Evolutionary conservation across 2,888 invertebrate genomes (phyloP).

Genomic region (Cheilosia vulpina): DNA sequence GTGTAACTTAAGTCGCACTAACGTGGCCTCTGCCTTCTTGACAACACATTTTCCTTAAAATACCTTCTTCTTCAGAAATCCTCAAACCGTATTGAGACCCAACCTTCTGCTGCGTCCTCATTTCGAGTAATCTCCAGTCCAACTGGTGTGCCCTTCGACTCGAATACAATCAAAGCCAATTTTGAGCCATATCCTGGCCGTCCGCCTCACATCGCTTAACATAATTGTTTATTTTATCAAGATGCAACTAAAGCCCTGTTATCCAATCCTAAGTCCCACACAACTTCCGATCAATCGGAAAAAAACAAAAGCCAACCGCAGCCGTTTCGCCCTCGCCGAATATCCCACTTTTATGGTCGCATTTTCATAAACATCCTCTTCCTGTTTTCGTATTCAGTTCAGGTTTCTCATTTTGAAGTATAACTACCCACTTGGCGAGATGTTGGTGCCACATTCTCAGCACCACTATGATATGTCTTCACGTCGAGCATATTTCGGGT

Average conservation of each 20-base stretch:
- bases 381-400: slow-evolving; percentile 67
- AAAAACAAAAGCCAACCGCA: slow-evolving; percentile 37
- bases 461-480: slow-evolving; percentile 49
- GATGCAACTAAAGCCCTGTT: slow-evolving; percentile 31
- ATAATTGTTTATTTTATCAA: slow-evolving; percentile 25
- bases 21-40: no score
- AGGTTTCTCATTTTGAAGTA: slow-evolving; percentile 67
- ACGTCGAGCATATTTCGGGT: slow-evolving; percentile 53
- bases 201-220: not conserved
- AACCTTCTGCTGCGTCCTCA: no score
- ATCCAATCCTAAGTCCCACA: slow-evolving; percentile 42
- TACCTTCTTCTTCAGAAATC: no score
- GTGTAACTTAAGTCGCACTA: no score
- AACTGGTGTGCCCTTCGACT: no score
- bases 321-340: not conserved
- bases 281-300: slow-evolving; percentile 49
- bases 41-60: no score
- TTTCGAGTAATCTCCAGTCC: no score
- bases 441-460: slow-evolving; percentile 48
- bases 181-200: not conserved
- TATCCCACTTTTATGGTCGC: slow-evolving; percentile 55
- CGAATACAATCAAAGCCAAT: no score
- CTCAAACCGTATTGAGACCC: no score
- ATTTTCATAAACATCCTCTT: slow-evolving; percentile 68
- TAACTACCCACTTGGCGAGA: slow-evolving; percentile 24